phyloP scores from a whole-genome alignment of 1,140 invertebrate genomes.

The Magallana gigas region DNA sequence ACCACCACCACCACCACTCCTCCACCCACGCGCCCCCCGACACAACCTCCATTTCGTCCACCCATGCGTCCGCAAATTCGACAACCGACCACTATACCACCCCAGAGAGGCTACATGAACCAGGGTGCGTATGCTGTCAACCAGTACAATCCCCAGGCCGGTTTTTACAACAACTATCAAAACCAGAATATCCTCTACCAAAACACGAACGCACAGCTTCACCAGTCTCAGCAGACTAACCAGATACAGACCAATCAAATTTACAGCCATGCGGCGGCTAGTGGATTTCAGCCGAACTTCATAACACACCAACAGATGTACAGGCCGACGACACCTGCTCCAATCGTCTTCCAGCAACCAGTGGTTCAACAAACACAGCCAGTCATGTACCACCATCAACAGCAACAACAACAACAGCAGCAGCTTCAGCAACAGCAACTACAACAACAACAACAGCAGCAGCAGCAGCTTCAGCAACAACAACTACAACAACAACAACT shows the following conservation, averaged over 20 bases:
- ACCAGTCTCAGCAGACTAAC: neutral
- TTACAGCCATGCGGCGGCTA: neutral
- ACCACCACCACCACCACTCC: neutral
- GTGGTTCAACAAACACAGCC: neutral
- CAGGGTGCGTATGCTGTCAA: neutral
- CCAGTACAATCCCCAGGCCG: neutral
- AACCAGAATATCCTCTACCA: neutral
- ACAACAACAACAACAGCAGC: neutral
- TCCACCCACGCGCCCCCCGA: neutral
- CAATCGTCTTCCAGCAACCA: neutral
- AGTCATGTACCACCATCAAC: neutral
- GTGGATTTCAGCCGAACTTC: neutral
- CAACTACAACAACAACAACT: too few relatives aligned
- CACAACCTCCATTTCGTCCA: neutral
- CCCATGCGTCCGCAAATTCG: neutral
- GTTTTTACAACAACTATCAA: neutral
- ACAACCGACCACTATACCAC: neutral
- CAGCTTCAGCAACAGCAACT: neutral
- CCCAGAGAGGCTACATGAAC: neutral
- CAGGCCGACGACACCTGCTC: neutral
- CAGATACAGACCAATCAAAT: slow-evolving; percentile 4
- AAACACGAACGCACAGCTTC: slow-evolving; percentile 4
- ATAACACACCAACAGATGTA: slow-evolving; percentile 3
- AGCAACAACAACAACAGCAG: neutral
- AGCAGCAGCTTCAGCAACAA: neutral